phyloP scores from a whole-genome alignment of 2,888 invertebrate species.

The Monoplex corrugatus region DNA sequence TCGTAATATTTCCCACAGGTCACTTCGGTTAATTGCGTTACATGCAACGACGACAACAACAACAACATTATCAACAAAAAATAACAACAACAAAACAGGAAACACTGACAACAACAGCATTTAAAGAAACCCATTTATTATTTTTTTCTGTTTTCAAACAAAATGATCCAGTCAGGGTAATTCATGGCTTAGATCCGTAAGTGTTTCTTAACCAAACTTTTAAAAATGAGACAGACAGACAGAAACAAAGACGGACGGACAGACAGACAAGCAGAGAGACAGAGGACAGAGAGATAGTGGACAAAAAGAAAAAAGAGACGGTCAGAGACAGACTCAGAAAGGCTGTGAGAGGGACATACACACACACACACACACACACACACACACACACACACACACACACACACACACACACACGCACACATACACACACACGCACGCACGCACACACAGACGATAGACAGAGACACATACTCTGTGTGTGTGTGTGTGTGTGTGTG shows the following conservation, averaged over 20 bases:
- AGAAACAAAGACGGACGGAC: neutral
- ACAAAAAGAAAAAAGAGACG: neutral
- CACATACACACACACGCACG: neutral
- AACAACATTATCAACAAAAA: too few species aligned
- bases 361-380: neutral
- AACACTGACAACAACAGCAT: too few species aligned
- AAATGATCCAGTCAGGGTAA: too few species aligned
- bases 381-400: conserved; percentile 3
- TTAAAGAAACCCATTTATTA: too few species aligned
- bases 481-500: neutral
- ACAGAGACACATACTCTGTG: neutral
- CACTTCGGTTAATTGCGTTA: too few species aligned
- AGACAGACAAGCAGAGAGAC: neutral
- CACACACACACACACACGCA: neutral
- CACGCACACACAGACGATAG: neutral
- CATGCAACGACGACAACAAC: too few species aligned
- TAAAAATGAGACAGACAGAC: neutral
- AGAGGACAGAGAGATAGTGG: too few species aligned
- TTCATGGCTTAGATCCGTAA: too few species aligned
- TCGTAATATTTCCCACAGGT: too few species aligned
- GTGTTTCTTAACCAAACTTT: too few species aligned
- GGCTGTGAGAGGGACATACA: neutral
- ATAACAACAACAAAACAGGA: too few species aligned
- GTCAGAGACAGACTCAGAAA: neutral
- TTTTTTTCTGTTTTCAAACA: too few species aligned